Evolutionary conservation across 2,797 vertebrate genomes (phyloP), one percentile per base, ranked within the genome.

Genomic region (Crenuchus spilurus): DNA sequence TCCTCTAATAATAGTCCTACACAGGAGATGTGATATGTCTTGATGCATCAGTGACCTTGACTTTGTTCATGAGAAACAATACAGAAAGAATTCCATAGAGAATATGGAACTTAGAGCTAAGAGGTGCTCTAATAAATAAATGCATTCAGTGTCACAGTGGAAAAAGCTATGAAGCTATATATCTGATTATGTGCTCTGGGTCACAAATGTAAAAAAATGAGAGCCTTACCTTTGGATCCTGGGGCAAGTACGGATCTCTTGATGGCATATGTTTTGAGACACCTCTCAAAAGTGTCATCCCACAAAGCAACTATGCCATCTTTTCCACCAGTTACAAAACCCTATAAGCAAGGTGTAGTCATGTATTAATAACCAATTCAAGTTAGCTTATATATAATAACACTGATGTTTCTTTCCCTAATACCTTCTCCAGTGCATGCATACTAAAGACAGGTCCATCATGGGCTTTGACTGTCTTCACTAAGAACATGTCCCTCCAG

Each of bases 361-460:
- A n/a, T n/a, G n/a, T n/a, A n/a, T n/a, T n/a, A n/a, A n/a, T n/a
- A n/a, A 42, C 14, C 6, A 39, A 24, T 68, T 26, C 8, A 41
- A 49, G 1, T 24, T 46, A 26, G 18, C 3, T 31, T 31, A 52
- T 51, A 24, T 60, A 46, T 22, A 55, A 31, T 35, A 28, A 74
- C 14, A 16, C 35, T 39, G 6, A 14, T 4, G 28, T 58, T 42
- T 39, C 24, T 72, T 41, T n/a, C 31, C 28, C 18, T 30, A 11
- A 20, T 88, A 98, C 98, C 92, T 99, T 99, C 88, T 99, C 97
- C 74, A 99, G 75, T 0, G 97, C 95, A 22, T 99, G 97, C 95
- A 99, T 95, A 81, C 96, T 99, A 90, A 99, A 99, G 77, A 99
- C 95, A 14, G 98, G 98, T 22, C 98, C 98, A 54, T 99, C 97